Conservation (phyloP, 2,113 vertebrate genomes). For the Parotia lawesii region DNA sequence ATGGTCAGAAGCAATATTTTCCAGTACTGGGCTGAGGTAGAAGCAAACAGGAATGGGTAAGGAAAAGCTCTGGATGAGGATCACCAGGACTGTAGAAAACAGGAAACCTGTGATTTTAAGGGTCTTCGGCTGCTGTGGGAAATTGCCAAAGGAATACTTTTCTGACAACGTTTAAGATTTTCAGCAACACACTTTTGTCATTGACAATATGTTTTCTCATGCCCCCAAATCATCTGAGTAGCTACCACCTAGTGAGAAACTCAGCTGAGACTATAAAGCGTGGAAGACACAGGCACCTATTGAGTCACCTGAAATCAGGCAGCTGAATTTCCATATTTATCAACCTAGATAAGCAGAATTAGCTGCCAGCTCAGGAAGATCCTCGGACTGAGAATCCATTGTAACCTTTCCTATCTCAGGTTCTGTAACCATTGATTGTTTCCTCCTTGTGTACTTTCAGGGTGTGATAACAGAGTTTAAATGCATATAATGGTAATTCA, state of each 20-base stretch:
- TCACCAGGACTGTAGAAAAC: neutral
- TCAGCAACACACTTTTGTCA: neutral
- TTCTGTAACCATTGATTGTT: neutral
- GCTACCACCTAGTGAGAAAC: neutral
- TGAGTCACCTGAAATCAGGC: neutral
- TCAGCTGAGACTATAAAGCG: neutral
- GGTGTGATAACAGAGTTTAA: neutral
- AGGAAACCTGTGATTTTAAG: neutral
- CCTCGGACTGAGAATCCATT: neutral
- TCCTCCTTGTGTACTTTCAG: neutral
- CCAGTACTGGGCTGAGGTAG: neutral
- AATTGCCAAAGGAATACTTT: neutral
- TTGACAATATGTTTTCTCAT: neutral
- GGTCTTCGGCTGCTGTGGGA: neutral
- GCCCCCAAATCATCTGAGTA: neutral
- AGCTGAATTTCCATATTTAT: neutral
- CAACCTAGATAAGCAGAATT: neutral
- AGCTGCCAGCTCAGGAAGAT: neutral
- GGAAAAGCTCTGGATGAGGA: neutral
- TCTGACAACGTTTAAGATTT: neutral
- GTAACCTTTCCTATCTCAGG: neutral
- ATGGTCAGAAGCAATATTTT: neutral
- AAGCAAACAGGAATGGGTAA: neutral
- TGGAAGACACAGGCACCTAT: neutral
- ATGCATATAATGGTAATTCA: neutral